Evolutionary conservation across 1,140 invertebrate genomes (phyloP), one percentile per base, ranked within the genome.

Genomic region (Pseudobourletiella spinata): DNA sequence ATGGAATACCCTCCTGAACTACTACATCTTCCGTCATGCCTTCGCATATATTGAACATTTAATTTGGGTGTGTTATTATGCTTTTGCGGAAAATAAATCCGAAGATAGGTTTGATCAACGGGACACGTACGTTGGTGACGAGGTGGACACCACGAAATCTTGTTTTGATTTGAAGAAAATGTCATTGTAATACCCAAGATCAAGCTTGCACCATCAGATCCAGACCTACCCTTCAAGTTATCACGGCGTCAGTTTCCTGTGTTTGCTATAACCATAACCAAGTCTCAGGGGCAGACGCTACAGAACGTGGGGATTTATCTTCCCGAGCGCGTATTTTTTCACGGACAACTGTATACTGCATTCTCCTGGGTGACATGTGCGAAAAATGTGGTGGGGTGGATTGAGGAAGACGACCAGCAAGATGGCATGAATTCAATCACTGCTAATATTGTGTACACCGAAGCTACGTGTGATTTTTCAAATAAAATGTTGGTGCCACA

Each of bases 241-340:
- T 75, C 76, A 70, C 51, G 79, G 50, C 26, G 77, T 62, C 73
- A 79, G 57, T 78, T 80, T 71, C 75, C 74, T 26, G 60, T 77
- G 30, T 82, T 81, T 71, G 73, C 76, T 20, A 77, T 81, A 72
- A 75, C 76, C 22, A 78, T 79, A 48, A 80, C 79, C 67, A 80
- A 82, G 71, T 74, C 76, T 69, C 80, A 83, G 72, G 78, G 80
- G 6, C 65, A 66, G 48, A 30, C 64, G 1, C 55, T 66, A n/a
- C 39, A 62, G 18, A 43, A 28, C 30, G 54, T 62, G 52, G 59
- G 64, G 8, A 57, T 66, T 2, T 62, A 61, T 26, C 32, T 66
- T n/a, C 39, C 43, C 14, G 16, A 61, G 11, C 59, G 52, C 20
- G 52, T 61, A 1, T 65, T 65, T 57, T 28, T 16, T 8, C 64